A percentile compares a stretch with the other conserved stretches of the same genome.
Evolutionary conservation across 2,797 vertebrate species (phyloP).

Genomic region (Gila robusta): DNA sequence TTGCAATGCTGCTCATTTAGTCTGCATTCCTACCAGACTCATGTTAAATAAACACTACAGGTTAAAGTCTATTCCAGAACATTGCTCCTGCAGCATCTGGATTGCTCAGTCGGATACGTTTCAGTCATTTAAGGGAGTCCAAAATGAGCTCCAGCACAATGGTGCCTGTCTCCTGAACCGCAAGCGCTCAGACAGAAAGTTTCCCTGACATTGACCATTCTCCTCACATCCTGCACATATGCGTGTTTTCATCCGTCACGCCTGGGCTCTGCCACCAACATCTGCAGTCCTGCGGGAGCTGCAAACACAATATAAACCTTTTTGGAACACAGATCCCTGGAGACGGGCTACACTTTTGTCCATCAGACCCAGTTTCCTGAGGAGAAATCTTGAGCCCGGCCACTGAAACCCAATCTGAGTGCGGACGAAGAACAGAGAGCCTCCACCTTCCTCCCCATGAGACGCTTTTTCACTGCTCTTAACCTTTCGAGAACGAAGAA

Average conservation of each 20-base stretch:
- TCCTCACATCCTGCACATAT: slow-evolving; percentile 61
- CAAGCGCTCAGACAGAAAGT: slow-evolving; percentile 42
- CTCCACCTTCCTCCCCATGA: slow-evolving; percentile 76
- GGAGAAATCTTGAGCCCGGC: slow-evolving; percentile 71
- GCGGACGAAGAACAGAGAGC: slow-evolving; percentile 75
- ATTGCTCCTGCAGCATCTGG: slow-evolving; percentile 51
- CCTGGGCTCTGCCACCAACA: slow-evolving; percentile 59
- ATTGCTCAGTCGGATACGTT: slow-evolving; percentile 43
- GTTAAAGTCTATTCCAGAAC: slow-evolving; percentile 25
- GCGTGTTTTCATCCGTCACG: slow-evolving; percentile 58
- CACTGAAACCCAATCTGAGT: slow-evolving; percentile 77
- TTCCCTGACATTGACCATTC: slow-evolving; percentile 68
- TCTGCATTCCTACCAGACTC: neutral
- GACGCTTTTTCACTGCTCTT: slow-evolving; percentile 75
- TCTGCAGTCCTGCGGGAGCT: slow-evolving; percentile 59
- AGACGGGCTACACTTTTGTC: slow-evolving; percentile 61
- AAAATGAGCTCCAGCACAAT: slow-evolving; percentile 51
- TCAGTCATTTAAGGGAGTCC: slow-evolving; percentile 57
- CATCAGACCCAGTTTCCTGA: slow-evolving; percentile 71
- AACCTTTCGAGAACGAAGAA: slow-evolving; percentile 45
- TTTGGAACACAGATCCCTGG: slow-evolving; percentile 50
- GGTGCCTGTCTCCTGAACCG: slow-evolving; percentile 48
- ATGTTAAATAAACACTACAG: slow-evolving; percentile 41
- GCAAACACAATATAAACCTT: slow-evolving; percentile 59
- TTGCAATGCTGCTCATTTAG: slow-evolving; percentile 14